These are phyloP conservation scores for Orius laevigatus DNA, from an alignment of 1,140 invertebrate genomes.

Conservation along the genomic window DNA sequence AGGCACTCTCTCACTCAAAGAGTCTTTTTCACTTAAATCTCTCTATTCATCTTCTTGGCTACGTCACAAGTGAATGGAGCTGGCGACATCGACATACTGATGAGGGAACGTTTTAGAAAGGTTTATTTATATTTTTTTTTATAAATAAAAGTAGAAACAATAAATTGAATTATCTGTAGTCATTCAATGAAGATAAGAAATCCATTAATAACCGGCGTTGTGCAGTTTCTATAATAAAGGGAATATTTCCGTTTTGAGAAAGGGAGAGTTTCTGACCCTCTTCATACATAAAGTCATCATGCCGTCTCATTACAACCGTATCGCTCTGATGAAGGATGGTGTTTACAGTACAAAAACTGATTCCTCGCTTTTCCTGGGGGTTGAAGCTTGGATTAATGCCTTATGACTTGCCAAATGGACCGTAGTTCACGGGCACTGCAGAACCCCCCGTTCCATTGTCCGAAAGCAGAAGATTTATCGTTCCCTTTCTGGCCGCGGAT, in stretches of 20 bases:
- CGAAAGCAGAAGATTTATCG: constrained; percentile 3
- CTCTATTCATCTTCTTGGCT: constrained; percentile 16
- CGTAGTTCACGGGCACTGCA: neutral
- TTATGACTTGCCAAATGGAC: constrained; percentile 16
- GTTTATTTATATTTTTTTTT: no score
- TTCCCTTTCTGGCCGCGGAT: neutral
- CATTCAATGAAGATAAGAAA: no score
- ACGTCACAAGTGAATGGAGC: constrained; percentile 10
- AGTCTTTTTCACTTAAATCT: constrained; percentile 17
- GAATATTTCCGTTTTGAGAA: no score
- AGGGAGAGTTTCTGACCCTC: neutral
- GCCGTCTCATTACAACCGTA: constrained; percentile 1
- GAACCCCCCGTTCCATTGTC: constrained; percentile 1
- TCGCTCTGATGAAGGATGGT: constrained; percentile 11
- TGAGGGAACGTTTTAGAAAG: constrained; percentile 7
- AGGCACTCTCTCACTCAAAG: constrained; percentile 1
- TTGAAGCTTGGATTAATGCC: constrained; percentile 12
- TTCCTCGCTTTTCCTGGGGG: neutral
- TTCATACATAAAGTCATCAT: constrained; percentile 16
- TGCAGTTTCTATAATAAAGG: no score
- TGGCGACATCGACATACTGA: constrained; percentile 12
- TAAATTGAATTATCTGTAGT: no score
- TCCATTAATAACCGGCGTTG: no score
- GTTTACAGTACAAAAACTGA: constrained; percentile 7
- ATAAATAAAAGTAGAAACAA: no score